Evolutionary conservation across 2,113 vertebrate species (phyloP), one percentile per base, ranked within the genome.

Genomic region (Rhynchopsitta pachyrhyncha): DNA sequence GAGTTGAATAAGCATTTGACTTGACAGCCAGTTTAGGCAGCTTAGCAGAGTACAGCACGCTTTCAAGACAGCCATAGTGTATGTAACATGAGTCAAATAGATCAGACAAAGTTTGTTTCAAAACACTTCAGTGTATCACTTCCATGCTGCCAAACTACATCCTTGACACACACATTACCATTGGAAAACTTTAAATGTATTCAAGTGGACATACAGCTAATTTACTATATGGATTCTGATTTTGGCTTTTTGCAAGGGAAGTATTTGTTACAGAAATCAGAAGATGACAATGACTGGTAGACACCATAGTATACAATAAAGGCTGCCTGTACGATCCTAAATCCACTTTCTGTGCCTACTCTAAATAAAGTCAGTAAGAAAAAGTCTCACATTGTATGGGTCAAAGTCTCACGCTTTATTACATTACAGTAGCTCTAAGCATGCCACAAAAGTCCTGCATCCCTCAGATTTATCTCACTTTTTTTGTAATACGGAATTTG

Each of bases 51-150:
- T 42, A 80, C 22, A 75, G 55, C n/a, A 35, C 2, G 2, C 35
- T 55, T 70, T 71, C 37, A 35, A 49, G 55, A 35, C 20, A 88
- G 46, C 19, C 46, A 39, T 0, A 59, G 39, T 0, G 0, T 4
- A 66, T 0, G 0, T 20, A 88, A 79, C 27, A 14, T 1, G 8
- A 44, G 37, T 19, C 4, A 4, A 66, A 90, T 25, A 52, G 7
- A n/a, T 57, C 7, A 60, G 55, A 83, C 3, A 19, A 86, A 86
- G 17, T 44, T 81, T 77, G 33, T 29, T 83, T 59, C 59, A n/a
- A 42, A 92, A 82, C 55, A 60, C 44, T 46, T 35, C 53, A 37
- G 46, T 42, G 4, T 17, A 62, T 37, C 1, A 50, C 57, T 82
- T 74, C 50, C 31, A 37, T 37, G 27, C 46, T 59, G 42, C 31